Base-by-base conservation (phyloP, 92 coral and sea anemone species). In the Parazoanthus atlanticus region DNA sequence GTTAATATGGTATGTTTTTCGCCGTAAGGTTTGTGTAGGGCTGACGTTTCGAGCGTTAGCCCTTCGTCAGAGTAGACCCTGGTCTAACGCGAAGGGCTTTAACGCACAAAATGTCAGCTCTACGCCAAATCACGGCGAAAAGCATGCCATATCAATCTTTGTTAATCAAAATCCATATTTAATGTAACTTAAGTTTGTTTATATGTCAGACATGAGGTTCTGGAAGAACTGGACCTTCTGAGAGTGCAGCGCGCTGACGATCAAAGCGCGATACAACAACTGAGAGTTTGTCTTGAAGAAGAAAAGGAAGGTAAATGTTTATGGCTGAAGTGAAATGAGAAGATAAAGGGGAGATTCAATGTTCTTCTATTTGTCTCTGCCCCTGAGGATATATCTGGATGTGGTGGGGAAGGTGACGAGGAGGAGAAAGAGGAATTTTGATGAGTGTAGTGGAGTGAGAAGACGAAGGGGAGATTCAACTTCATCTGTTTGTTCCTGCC, bases 221-320 rank as follows among this genome's bases (percentile, higher is more conserved):
- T 61, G 28, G 69, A 61, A 61, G 69, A 61, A 61, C 1, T 61
- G 28, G 69, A 61, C 28, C 26, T 61, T 61, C 69, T 61, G 28
- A 61, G 69, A 80, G 98, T 95, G 11, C 94, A 93, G 77, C 99
- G 91, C 64, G 94, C 95, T 19, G 92, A 93, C 34, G 95, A 95
- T 89, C 81, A 94, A 69, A 94, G 96, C 67, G 93, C 96, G 31
- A 95, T 94, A 49, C 97, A 97, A 32, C 97, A 95, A 78, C 94
- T 97, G 26, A 92, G 89, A 89, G 94, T 95, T 78, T 94, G 95
- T 75, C 81, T 97, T 23, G 90, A 94, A n/a, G 99, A 97, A 75
- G 99, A 97, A 80, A 94, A 91, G 80, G 93, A 93, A 88, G 94
- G 96, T 94, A 89, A 80, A 61, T 61, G 7, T 61, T 61, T 1